These are phyloP conservation scores for Lathronympha strigana DNA, from an alignment of 2,888 invertebrate species.

Conservation along the genomic window DNA sequence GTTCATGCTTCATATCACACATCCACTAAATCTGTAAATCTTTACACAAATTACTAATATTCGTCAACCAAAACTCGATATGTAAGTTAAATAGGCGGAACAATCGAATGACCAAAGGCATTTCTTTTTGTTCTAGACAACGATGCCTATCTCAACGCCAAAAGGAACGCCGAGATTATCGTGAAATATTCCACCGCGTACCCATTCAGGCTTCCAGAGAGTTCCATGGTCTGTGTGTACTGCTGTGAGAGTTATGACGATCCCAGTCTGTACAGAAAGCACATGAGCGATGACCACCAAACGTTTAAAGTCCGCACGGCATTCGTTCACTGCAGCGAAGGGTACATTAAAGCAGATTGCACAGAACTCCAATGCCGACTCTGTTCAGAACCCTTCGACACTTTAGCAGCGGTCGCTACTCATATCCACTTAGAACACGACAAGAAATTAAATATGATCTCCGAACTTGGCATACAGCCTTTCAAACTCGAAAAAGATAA, in stretches of 20 bases:
- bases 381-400: conserved; percentile 57
- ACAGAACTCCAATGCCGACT: conserved; percentile 69
- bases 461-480: conserved; percentile 67
- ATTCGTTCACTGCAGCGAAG: conserved; percentile 68
- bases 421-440: conserved; percentile 64
- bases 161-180: conserved; percentile 75
- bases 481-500: conserved; percentile 67
- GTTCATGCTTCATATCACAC: not conserved
- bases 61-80: not conserved
- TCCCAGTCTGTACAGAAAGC: conserved; percentile 63
- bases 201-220: conserved; percentile 76
- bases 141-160: conserved; percentile 70
- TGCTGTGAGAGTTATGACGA: conserved; percentile 70
- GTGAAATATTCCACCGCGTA: conserved; percentile 76
- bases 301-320: conserved; percentile 66
- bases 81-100: conserved; percentile 41
- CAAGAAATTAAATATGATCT: conserved; percentile 57
- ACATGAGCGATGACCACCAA: conserved; percentile 70
- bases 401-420: conserved; percentile 59
- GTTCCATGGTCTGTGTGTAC: conserved; percentile 74
- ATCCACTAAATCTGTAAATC: not conserved
- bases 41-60: not conserved
- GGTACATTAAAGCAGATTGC: conserved; percentile 72
- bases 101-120: conserved; percentile 68
- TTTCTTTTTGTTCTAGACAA: conserved; percentile 82